These are phyloP conservation scores for Acanthaster planci DNA, from an alignment of 35 echinoderm and acorn worm species.

Conservation along the genomic window DNA sequence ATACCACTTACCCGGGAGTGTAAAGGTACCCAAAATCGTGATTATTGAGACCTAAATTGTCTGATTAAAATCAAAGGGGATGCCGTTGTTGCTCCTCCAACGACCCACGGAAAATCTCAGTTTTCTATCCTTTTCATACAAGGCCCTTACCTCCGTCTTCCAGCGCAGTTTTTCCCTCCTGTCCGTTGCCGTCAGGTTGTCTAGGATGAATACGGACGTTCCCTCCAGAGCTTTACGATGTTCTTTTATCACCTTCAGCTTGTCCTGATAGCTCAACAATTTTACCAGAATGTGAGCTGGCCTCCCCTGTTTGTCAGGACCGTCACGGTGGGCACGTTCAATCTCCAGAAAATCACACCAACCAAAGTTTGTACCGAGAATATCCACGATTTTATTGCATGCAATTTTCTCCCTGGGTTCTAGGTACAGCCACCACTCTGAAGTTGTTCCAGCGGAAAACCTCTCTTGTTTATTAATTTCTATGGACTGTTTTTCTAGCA, in stretches of 20 bases:
- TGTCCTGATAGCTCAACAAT: constrained; percentile 39
- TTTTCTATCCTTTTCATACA: neutral
- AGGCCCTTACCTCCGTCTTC: neutral
- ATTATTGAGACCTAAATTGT: too few relatives aligned
- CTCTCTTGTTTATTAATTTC: neutral
- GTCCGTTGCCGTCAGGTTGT: constrained; percentile 42
- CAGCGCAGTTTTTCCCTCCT: constrained; percentile 42
- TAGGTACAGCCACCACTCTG: neutral
- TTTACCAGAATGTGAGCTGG: constrained; percentile 40
- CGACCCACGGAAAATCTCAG: too few relatives aligned
- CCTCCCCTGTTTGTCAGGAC: neutral
- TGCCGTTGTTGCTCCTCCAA: too few relatives aligned
- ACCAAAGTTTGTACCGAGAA: neutral
- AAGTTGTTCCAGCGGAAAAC: neutral
- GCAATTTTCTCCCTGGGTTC: neutral
- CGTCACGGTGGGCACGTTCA: constrained; percentile 28
- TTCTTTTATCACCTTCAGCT: constrained; percentile 46
- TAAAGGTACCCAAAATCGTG: too few relatives aligned
- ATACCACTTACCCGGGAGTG: too few relatives aligned
- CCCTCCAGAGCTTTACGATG: neutral
- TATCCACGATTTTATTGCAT: neutral
- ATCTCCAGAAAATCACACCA: neutral
- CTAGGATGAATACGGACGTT: constrained; percentile 33
- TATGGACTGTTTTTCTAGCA: neutral
- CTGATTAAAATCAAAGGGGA: too few relatives aligned